Conservation (phyloP, 1,140 invertebrate genomes). For the Idris sp. region DNA sequence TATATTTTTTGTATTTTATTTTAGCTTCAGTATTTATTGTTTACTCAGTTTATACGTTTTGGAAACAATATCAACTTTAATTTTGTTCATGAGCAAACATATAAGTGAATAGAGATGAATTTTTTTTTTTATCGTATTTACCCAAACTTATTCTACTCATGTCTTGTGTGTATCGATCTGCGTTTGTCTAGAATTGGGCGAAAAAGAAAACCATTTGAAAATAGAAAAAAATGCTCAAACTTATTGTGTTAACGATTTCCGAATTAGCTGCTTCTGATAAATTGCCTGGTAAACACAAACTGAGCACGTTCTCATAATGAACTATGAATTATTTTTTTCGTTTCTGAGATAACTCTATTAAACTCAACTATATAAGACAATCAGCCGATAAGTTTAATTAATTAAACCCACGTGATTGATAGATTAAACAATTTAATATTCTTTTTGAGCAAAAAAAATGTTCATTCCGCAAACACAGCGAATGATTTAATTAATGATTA, state of each 20-base stretch:
- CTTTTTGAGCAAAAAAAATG: no score
- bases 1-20: no score
- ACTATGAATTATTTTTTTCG: conserved; percentile 17
- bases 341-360: conserved; percentile 1
- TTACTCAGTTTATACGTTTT: conserved; percentile 3
- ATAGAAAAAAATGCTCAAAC: conserved; percentile 17
- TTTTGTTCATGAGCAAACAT: conserved; percentile 27
- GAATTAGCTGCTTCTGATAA: conserved; percentile 42
- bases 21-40: conserved; percentile 3
- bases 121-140: conserved; percentile 20
- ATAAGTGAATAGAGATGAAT: conserved; percentile 46
- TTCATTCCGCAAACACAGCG: no score
- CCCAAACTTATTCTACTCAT: conserved; percentile 42
- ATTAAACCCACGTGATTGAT: conserved; percentile 2
- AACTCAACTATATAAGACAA: not conserved
- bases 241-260: conserved; percentile 39
- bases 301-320: conserved; percentile 17
- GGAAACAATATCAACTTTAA: conserved; percentile 21
- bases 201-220: conserved; percentile 27
- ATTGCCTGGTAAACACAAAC: conserved; percentile 29
- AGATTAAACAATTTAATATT: not conserved
- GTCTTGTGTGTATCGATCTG: conserved; percentile 43
- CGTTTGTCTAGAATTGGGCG: conserved; percentile 21
- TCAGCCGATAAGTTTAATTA: not conserved
- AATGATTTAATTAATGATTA: no score